These are phyloP conservation scores for Borostomias antarcticus DNA, from an alignment of 2,797 vertebrate species.

Conservation along the genomic window DNA sequence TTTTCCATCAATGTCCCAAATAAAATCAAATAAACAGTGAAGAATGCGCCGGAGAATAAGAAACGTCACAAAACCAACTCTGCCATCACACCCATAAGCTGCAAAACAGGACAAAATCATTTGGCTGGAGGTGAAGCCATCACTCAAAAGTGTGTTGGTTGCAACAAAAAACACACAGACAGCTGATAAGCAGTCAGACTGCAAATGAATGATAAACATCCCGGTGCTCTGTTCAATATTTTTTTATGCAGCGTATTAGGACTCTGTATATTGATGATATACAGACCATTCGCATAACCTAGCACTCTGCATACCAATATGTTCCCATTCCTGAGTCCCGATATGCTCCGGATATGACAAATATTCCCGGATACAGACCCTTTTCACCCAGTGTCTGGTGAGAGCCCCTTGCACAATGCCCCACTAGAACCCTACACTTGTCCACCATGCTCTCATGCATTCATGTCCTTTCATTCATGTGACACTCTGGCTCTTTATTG, in stretches of 20 bases:
- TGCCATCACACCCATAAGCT: constrained; percentile 31
- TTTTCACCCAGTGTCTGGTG: too few relatives aligned
- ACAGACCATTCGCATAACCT: too few relatives aligned
- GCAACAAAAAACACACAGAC: constrained; percentile 8
- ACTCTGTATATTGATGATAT: too few relatives aligned
- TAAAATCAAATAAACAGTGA: constrained; percentile 38
- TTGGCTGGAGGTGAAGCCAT: constrained; percentile 15
- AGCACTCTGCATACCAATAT: too few relatives aligned
- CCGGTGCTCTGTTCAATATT: constrained; percentile 9
- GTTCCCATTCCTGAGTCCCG: too few relatives aligned
- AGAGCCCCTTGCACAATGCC: constrained; percentile 46
- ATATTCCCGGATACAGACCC: too few relatives aligned
- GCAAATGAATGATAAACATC: constrained; percentile 30
- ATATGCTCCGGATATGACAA: too few relatives aligned
- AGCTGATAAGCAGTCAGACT: constrained; percentile 15
- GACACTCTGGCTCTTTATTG: constrained; percentile 53
- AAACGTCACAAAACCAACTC: constrained; percentile 41
- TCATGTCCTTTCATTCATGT: constrained; percentile 58
- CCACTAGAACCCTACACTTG: constrained; percentile 55
- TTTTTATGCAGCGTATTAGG: too few relatives aligned
- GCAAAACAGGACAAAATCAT: constrained; percentile 30
- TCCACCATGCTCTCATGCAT: constrained; percentile 36
- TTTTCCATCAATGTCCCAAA: constrained; percentile 67
- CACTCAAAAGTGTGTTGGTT: constrained; percentile 11
- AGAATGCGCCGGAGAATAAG: constrained; percentile 4